Base-by-base conservation (phyloP, 2,797 vertebrate species). In the Chrosomus eos region DNA sequence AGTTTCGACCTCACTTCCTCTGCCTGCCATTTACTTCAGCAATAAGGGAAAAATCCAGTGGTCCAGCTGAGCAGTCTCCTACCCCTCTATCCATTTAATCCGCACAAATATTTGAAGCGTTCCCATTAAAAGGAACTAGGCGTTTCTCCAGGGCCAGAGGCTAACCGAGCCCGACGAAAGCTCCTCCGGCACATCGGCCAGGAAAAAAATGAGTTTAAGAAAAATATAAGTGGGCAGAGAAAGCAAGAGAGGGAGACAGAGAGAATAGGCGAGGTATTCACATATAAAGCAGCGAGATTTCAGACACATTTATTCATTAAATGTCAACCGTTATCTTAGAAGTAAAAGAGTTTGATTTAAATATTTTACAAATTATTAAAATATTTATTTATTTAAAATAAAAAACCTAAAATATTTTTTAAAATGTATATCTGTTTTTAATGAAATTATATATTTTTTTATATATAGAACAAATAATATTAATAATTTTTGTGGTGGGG, bases 31-130 rank as follows among this genome's bases (percentile, higher is more conserved):
- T 88, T 89, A 58, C 80, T 81, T 26, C 78, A 81, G 72, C 89
- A 85, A 81, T 80, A 79, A 85, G 62, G 88, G 40, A 80, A 26
- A 81, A 79, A 80, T 88, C 75, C 70, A 79, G 23, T 28, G 14
- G 28, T 82, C 89, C 88, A 48, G 43, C 81, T 88, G 68, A 82
- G 86, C 79, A 48, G 67, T 55, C 88, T 87, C 76, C 82, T 64
- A 60, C 90, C 87, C 76, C 51, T 91, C 84, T 86, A 90, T 88
- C 88, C 87, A 89, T 82, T 71, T 91, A 91, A 93, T 92, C 92
- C 88, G 85, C 75, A 85, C 81, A 91, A 93, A 91, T 87, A 91
- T 89, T 89, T 85, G 71, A 88, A 88, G 85, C 78, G 66, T 85
- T 88, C 87, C 86, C 85, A 87, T 90, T 90, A 89, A 89, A 48